These are phyloP conservation scores for Orientallactaga sibirica DNA, from an alignment of 2,797 vertebrate species.

Conservation along the genomic window DNA sequence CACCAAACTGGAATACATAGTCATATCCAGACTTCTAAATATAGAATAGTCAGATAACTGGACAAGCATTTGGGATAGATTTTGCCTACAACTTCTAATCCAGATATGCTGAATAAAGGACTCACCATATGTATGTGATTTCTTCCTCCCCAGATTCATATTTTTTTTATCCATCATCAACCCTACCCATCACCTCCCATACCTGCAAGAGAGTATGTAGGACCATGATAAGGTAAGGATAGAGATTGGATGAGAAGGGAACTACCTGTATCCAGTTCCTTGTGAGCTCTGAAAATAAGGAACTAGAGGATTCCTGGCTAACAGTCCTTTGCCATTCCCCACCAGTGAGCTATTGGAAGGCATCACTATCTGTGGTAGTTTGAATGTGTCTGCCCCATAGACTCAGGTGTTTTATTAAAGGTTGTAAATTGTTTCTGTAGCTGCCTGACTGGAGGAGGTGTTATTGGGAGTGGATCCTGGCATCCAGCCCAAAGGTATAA, in stretches of 20 bases:
- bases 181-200: background rate
- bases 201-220: background rate
- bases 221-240: background rate
- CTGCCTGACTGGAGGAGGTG: too few species aligned
- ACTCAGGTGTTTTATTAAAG: too few species aligned
- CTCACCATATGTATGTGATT: background rate
- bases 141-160: background rate
- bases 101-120: background rate
- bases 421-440: too few species aligned
- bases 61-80: background rate
- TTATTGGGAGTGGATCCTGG: too few species aligned
- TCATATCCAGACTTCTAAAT: background rate
- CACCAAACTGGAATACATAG: too few species aligned
- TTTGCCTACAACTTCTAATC: background rate
- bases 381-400: too few species aligned
- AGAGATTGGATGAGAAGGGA: background rate
- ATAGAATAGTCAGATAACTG: too few species aligned
- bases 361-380: background rate
- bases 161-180: background rate
- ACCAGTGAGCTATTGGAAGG: background rate
- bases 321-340: background rate
- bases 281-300: background rate
- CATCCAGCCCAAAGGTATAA: too few species aligned
- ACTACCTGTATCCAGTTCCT: background rate
- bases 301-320: background rate